These are phyloP conservation scores for Oreochromis aureus DNA, from an alignment of 2,113 vertebrate species.

Conservation along the genomic window DNA sequence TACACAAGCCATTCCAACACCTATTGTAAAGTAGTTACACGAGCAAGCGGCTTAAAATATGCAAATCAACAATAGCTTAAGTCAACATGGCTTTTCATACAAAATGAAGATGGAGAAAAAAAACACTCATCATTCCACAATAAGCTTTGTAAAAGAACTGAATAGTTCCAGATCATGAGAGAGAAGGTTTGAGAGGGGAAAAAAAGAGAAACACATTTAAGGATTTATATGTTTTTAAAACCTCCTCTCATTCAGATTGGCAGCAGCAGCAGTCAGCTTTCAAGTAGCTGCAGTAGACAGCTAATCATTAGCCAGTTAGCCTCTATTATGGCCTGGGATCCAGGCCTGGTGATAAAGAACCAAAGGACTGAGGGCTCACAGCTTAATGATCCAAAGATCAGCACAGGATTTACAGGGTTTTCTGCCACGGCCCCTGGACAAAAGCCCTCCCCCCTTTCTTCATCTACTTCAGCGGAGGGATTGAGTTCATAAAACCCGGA, in stretches of 20 bases:
- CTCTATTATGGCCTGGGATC: constrained; percentile 58
- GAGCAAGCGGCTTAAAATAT: neutral
- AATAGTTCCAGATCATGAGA: neutral
- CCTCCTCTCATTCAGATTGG: neutral
- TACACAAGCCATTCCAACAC: neutral
- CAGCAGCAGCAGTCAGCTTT: constrained; percentile 17
- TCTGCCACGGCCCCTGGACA: constrained; percentile 33
- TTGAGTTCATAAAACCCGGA: constrained; percentile 54
- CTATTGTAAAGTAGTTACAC: neutral
- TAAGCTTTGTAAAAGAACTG: neutral
- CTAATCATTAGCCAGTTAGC: constrained; percentile 72
- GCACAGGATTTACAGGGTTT: constrained; percentile 57
- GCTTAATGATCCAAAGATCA: constrained; percentile 69
- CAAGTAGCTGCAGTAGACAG: constrained; percentile 48
- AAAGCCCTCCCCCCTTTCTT: constrained; percentile 44
- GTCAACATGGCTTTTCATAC: neutral
- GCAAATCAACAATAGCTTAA: neutral
- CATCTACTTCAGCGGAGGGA: constrained; percentile 25
- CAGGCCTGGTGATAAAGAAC: constrained; percentile 60
- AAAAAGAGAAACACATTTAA: neutral
- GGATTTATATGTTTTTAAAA: constrained; percentile 46
- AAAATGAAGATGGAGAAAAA: neutral
- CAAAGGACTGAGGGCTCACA: constrained; percentile 34
- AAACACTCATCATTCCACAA: neutral
- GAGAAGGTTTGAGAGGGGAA: neutral